Percentiles rank a stretch among this genome's conserved stretches.
phyloP scores from a whole-genome alignment of 35 echinoderm and acorn worm genomes.

The Apostichopus parvimensis region DNA sequence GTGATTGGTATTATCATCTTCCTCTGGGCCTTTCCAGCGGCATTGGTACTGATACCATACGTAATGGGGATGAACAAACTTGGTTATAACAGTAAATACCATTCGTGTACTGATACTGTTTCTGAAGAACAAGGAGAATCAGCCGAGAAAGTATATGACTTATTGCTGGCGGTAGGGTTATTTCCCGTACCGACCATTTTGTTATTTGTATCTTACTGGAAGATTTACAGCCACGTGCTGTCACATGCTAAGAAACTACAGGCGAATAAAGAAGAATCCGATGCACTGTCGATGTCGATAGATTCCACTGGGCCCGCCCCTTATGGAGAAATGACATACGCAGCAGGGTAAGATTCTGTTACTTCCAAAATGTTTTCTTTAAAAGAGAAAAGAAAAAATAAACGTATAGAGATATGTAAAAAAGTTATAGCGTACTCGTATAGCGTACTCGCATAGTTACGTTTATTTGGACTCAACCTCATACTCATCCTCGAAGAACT shows the following conservation, averaged over 20 bases:
- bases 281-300: conserved; percentile 9
- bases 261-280: conserved; percentile 38
- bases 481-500: too few species aligned
- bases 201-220: conserved; percentile 46
- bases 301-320: background rate
- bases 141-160: conserved; percentile 41
- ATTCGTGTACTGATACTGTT: conserved; percentile 68
- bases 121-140: conserved; percentile 42
- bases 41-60: conserved; percentile 51
- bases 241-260: conserved; percentile 27
- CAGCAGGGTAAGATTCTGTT: background rate
- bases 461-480: too few species aligned
- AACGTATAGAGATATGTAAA: too few species aligned
- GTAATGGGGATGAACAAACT: conserved; percentile 57
- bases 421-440: too few species aligned
- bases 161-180: conserved; percentile 26
- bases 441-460: too few species aligned
- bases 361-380: too few species aligned
- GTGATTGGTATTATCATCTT: conserved; percentile 47
- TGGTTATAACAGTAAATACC: conserved; percentile 74
- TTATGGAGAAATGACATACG: conserved; percentile 24
- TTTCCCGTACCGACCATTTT: conserved; percentile 39
- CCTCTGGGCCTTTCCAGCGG: conserved; percentile 64
- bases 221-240: conserved; percentile 45
- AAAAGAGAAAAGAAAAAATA: too few species aligned